phyloP scores from a whole-genome alignment of 1,140 invertebrate genomes.

The Geopemphigus sp. region DNA sequence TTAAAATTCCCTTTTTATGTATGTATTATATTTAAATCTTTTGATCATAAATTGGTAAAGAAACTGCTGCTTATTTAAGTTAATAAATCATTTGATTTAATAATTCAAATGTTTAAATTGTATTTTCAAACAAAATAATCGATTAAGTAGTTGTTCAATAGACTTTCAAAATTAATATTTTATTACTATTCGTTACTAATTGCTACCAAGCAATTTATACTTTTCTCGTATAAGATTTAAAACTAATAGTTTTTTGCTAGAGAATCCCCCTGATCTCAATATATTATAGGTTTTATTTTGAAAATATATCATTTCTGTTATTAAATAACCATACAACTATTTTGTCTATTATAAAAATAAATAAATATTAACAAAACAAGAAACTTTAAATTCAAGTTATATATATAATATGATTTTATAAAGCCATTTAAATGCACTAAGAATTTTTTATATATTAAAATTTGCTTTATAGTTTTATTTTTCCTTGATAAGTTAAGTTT shows the following conservation, averaged over 20 bases:
- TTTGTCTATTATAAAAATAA: slow-evolving; percentile 10
- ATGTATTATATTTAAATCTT: neutral
- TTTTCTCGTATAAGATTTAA: slow-evolving; percentile 26
- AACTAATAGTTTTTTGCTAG: slow-evolving; percentile 7
- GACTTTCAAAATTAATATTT: neutral
- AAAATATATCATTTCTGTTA: slow-evolving; percentile 29
- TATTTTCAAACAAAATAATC: neutral
- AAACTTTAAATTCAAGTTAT: slow-evolving; percentile 12
- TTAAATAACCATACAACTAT: slow-evolving; percentile 12
- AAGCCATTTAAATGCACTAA: slow-evolving; percentile 46
- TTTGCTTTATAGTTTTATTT: slow-evolving; percentile 46
- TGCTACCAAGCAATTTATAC: slow-evolving; percentile 30
- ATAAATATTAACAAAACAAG: neutral
- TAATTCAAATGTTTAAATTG: neutral
- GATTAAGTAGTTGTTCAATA: neutral
- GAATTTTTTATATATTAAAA: slow-evolving; percentile 27
- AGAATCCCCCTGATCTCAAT: slow-evolving; percentile 46
- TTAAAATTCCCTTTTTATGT: slow-evolving; percentile 3
- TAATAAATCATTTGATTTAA: slow-evolving; percentile 2
- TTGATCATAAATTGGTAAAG: neutral
- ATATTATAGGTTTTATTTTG: slow-evolving; percentile 47
- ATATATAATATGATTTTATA: slow-evolving; percentile 24
- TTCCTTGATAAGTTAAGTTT: slow-evolving; percentile 45
- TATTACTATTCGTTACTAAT: slow-evolving; percentile 2
- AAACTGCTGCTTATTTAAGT: neutral